Base-by-base conservation (phyloP, 1,140 invertebrate species). In the Gryllus bimaculatus region DNA sequence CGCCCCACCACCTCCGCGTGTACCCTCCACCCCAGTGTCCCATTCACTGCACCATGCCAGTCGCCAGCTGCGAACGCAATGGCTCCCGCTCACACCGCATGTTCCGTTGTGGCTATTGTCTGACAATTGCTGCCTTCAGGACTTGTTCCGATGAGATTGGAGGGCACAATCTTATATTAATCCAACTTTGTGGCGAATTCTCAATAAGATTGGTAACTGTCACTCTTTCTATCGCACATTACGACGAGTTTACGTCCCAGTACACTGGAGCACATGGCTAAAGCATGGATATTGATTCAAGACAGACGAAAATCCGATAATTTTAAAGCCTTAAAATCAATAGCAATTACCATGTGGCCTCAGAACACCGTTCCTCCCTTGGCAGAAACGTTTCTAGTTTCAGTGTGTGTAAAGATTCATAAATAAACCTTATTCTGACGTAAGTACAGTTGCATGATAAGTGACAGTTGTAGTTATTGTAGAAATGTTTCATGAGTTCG, bases 261-360 rank as follows among this genome's bases (percentile, higher is more conserved):
- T 73, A 74, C 73, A 48, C 66, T 18, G 75, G 74, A 81, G 81
- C 81, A 81, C 81, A 81, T 81, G 81, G 81, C 81, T 77, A 75
- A 79, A 76, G 80, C 80, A 79, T 81, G 81, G 80, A 74, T 81
- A 81, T 81, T 81, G 81, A 81, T 81, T 75, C 78, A 80, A 47
- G 78, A 82, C 75, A 79, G 81, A 80, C 81, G 82, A 78, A 82
- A 81, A 80, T 81, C 80, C 81, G 79, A 82, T 82, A 81, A 81
- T 80, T 81, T 80, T 82, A 80, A 81, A 81, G 82, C 75, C 66
- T 78, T 77, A 48, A 76, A 80, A 82, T 82, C 81, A 81, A 81
- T 81, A 81, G 78, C 78, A 82, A 81, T 82, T 80, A 82, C 79
- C 79, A 80, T 81, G 81, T 81, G 81, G 75, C 54, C 54, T 73